Evolutionary conservation across 2,888 invertebrate species (phyloP), one percentile per base, ranked within the genome.

Genomic region (Busseola fusca): DNA sequence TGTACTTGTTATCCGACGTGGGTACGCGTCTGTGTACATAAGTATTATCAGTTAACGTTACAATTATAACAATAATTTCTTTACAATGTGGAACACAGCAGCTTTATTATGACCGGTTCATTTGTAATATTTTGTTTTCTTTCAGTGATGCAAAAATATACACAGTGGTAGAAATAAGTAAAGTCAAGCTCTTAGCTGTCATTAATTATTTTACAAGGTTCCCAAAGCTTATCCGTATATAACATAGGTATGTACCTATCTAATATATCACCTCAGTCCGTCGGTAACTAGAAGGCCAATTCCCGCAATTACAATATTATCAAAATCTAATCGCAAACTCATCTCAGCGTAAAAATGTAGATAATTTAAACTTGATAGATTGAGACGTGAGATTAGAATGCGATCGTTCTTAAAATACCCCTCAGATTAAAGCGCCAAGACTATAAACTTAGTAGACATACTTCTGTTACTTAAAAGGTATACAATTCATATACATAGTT

Each of bases 1-100:
- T 93, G 93, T 93, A 89, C 85, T 88, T 87, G 88, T 89, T 88
- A 80, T 86, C 74, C 82, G 78, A 82, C 76, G 76, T 75, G 82
- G 74, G 81, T 84, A 84, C 75, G 78, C 81, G 74, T 78, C 64
- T 64, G 65, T 64, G 74, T 81, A 84, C 74, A 65, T 68, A 72
- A 25, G 42, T 58, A 60, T 64, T 60, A 65, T 58, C 45, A 64
- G 57, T 69, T 70, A 56, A 62, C 25, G 40, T 25, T 74, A 67
- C n/a, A 27, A 62, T 58, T 45, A 27, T 14, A 59, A 34, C 52
- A 57, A 60, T 56, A 48, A 50, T 16, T 60, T 62, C 21, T 67
- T 37, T 59, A 67, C 16, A 42, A 57, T 57, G 30, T 72, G 50
- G 54, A 74, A 72, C 30, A 16, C 45, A 60, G 21, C 21, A 70